A percentile compares a stretch with the other conserved stretches of the same genome.
These are phyloP conservation scores for Neodiprion lecontei DNA, from an alignment of 1,140 invertebrate genomes.

Conservation along the genomic window DNA sequence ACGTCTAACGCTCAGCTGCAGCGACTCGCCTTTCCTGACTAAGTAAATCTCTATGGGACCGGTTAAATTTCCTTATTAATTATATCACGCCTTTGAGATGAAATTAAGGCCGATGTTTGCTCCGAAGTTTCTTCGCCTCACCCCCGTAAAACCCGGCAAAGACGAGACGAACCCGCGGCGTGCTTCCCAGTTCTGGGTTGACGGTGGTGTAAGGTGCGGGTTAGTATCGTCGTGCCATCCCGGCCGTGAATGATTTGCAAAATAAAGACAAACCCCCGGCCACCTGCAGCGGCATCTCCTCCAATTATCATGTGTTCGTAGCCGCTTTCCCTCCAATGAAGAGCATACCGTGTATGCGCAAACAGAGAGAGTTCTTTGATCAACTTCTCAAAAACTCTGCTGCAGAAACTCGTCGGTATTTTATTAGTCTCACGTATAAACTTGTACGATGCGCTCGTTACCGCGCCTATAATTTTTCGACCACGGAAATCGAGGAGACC, in stretches of 20 bases:
- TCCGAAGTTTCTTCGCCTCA: background rate
- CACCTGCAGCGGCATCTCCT: background rate
- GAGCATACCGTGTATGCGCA: background rate
- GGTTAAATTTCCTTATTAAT: constrained; percentile 1
- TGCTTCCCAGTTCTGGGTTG: too few relatives aligned
- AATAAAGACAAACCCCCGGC: background rate
- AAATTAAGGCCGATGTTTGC: constrained; percentile 1
- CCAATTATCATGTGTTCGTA: background rate
- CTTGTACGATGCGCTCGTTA: too few relatives aligned
- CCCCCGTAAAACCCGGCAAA: too few relatives aligned
- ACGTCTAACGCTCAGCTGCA: background rate
- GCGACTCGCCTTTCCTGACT: too few relatives aligned
- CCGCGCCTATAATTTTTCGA: too few relatives aligned
- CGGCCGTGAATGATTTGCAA: constrained; percentile 1
- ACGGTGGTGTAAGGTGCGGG: too few relatives aligned
- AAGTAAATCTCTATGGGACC: background rate
- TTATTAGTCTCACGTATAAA: too few relatives aligned
- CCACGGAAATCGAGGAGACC: too few relatives aligned
- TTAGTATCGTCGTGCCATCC: background rate
- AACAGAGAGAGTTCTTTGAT: background rate
- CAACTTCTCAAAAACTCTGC: background rate
- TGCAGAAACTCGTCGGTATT: too few relatives aligned
- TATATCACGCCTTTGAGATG: background rate
- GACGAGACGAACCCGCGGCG: too few relatives aligned
- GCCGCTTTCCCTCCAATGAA: too few relatives aligned